Conservation (phyloP, 1,140 invertebrate species). For the Drosophila nebulosa region DNA sequence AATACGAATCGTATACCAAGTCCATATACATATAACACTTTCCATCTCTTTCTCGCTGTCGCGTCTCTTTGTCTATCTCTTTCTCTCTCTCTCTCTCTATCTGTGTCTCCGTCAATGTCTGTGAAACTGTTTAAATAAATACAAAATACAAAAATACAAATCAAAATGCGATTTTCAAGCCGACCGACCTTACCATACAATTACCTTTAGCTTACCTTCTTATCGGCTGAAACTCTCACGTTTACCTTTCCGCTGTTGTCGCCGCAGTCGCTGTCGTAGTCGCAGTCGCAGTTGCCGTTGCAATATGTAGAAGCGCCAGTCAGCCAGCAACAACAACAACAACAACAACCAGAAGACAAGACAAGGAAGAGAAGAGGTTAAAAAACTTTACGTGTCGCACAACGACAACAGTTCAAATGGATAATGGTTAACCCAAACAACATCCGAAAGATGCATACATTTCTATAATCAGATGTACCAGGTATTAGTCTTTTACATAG, state of each 20-base stretch:
- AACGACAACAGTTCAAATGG: constrained; percentile 3
- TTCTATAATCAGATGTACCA: background rate
- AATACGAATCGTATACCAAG: constrained; percentile 4
- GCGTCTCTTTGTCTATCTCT: background rate
- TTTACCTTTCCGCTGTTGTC: background rate
- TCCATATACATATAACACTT: background rate
- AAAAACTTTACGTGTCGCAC: constrained; percentile 13
- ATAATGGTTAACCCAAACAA: background rate
- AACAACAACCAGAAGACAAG: background rate
- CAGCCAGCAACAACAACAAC: background rate
- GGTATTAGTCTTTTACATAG: too few relatives aligned
- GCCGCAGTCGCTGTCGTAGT: background rate
- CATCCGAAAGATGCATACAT: background rate
- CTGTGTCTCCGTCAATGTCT: background rate
- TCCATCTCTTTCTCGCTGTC: background rate
- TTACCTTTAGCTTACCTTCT: background rate
- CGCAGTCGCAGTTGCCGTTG: background rate
- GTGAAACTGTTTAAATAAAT: background rate
- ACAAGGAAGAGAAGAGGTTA: constrained; percentile 15
- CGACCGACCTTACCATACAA: background rate
- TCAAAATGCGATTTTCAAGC: constrained; percentile 19
- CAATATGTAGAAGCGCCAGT: background rate
- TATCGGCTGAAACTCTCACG: constrained; percentile 1
- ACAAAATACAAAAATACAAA: constrained; percentile 13
- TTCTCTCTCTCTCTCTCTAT: background rate